Percentiles rank a stretch among this genome's conserved stretches.
Conservation (phyloP, 2,797 vertebrate genomes). For the Leptoclinus maculatus region DNA sequence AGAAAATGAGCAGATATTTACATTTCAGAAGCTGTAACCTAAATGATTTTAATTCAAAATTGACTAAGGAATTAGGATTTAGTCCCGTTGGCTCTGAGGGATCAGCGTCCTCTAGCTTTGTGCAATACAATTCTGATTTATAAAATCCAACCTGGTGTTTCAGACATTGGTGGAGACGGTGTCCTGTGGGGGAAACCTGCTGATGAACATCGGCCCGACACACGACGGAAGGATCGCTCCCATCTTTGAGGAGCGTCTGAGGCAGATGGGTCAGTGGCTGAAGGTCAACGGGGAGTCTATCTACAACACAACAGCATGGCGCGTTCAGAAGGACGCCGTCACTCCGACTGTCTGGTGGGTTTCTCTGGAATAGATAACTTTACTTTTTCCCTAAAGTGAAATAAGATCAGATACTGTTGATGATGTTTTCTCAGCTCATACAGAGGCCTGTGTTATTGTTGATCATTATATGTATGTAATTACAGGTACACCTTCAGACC, state of each 20-base stretch:
- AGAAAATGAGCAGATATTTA: neutral
- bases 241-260: slow-evolving; percentile 93
- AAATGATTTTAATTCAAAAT: neutral
- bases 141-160: slow-evolving; percentile 18
- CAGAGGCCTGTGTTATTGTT: neutral
- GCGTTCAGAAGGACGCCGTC: slow-evolving; percentile 88
- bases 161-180: slow-evolving; percentile 93
- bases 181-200: slow-evolving; percentile 94
- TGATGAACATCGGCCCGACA: slow-evolving; percentile 95
- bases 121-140: neutral
- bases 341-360: slow-evolving; percentile 89
- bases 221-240: slow-evolving; percentile 90
- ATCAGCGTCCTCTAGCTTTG: neutral
- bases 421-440: neutral
- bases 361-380: neutral
- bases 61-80: neutral
- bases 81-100: neutral
- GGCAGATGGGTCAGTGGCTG: slow-evolving; percentile 94
- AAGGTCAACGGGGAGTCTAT: slow-evolving; percentile 92
- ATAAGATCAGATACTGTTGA: neutral
- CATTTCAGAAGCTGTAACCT: neutral
- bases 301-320: slow-evolving; percentile 90
- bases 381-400: neutral
- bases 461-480: neutral
- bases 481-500: slow-evolving; percentile 91